phyloP scores from a whole-genome alignment of 35 echinoderm and acorn worm genomes.

The Strongylocentrotus purpuratus region DNA sequence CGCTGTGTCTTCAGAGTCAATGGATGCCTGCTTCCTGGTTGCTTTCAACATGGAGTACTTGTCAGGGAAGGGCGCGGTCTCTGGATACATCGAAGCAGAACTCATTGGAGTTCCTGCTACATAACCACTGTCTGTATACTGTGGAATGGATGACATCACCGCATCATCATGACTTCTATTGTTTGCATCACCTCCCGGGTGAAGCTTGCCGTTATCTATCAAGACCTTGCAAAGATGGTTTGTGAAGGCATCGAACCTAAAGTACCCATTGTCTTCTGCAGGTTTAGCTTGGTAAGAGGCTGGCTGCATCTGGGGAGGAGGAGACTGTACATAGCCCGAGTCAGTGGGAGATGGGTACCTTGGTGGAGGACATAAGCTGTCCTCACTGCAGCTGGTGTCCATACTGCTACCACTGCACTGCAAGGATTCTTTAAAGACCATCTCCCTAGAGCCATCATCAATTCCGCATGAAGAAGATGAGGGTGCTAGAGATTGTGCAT shows the following conservation, averaged over 20 bases:
- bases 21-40: background rate
- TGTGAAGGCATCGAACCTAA: background rate
- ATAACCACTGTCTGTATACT: background rate
- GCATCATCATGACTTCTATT: background rate
- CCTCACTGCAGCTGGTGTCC: constrained; percentile 30
- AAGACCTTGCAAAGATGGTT: background rate
- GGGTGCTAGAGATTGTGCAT: background rate
- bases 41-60: background rate
- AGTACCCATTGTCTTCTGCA: background rate
- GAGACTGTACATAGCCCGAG: background rate
- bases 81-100: background rate
- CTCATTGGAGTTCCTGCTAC: background rate
- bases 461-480: background rate
- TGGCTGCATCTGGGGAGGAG: background rate
- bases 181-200: no score
- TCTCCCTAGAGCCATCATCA: background rate
- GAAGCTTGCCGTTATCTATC: background rate
- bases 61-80: background rate
- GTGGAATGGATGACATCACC: background rate
- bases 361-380: background rate
- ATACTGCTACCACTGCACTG: background rate
- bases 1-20: background rate
- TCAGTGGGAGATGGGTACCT: background rate
- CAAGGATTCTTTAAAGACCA: background rate
- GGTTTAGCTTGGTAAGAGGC: background rate